Evolutionary conservation across 2,113 vertebrate genomes (phyloP).

Genomic region (Meles meles): DNA sequence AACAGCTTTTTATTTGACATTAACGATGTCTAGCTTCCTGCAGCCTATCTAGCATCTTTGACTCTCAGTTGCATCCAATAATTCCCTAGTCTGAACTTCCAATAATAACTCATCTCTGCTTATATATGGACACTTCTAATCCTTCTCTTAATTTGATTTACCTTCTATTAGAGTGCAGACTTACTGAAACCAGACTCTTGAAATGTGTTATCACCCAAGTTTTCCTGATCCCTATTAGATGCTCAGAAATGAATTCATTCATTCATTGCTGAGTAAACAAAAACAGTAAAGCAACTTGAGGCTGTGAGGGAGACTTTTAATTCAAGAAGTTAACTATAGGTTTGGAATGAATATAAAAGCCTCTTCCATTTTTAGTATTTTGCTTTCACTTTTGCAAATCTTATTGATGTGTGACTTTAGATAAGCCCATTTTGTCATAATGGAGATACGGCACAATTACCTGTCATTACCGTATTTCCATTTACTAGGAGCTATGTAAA

Average conservation of each 20-base stretch:
- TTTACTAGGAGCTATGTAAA: neutral
- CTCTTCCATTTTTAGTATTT: neutral
- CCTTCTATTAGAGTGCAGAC: neutral
- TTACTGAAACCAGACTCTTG: neutral
- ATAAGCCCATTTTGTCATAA: neutral
- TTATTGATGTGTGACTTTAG: neutral
- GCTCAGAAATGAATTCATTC: neutral
- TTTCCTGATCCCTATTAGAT: neutral
- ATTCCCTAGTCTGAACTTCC: neutral
- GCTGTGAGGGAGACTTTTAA: neutral
- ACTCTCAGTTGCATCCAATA: neutral
- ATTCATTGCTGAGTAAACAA: neutral
- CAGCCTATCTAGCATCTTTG: neutral
- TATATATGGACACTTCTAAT: neutral
- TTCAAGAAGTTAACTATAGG: neutral
- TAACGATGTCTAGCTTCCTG: neutral
- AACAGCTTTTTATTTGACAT: neutral
- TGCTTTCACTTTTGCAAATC: neutral
- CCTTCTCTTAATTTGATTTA: neutral
- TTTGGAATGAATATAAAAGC: neutral
- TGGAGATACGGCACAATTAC: neutral
- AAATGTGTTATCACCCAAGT: neutral
- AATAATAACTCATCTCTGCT: neutral
- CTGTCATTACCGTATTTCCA: neutral
- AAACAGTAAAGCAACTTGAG: neutral